Percentiles rank a stretch among this genome's conserved stretches.
Conservation (phyloP, 2,113 vertebrate genomes). For the Ceratotherium simum region DNA sequence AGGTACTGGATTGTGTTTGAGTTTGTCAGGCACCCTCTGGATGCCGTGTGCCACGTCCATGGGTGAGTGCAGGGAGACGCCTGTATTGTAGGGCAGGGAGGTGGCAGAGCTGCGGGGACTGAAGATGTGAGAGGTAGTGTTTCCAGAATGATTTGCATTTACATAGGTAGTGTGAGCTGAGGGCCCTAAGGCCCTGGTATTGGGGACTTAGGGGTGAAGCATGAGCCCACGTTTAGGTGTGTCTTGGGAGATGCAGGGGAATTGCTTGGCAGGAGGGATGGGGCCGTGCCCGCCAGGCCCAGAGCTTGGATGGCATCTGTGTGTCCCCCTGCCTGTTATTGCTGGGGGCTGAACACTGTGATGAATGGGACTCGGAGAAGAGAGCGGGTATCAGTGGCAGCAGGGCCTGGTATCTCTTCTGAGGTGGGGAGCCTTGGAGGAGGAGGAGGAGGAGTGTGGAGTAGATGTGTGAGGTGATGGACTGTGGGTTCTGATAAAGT, state of each 20-base stretch:
- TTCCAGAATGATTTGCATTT: rapidly evolving
- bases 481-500: too few relatives aligned
- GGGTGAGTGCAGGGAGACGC: background rate
- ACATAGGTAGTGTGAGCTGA: background rate
- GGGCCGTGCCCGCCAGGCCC: background rate
- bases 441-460: background rate
- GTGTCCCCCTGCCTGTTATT: background rate
- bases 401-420: background rate
- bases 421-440: background rate
- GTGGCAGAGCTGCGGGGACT: background rate
- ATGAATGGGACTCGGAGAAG: too few relatives aligned
- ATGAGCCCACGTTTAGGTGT: background rate
- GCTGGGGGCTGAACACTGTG: background rate
- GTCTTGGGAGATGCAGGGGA: background rate
- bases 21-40: background rate
- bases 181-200: background rate
- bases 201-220: background rate
- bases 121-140: too few relatives aligned
- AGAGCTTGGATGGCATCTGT: background rate
- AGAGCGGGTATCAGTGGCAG: too few relatives aligned
- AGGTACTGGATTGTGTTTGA: background rate
- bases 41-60: background rate
- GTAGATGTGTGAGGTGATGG: background rate
- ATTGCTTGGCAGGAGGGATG: background rate
- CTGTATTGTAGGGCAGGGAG: background rate